Conservation (phyloP, 1,140 invertebrate genomes). For the Megalopta genalis region DNA sequence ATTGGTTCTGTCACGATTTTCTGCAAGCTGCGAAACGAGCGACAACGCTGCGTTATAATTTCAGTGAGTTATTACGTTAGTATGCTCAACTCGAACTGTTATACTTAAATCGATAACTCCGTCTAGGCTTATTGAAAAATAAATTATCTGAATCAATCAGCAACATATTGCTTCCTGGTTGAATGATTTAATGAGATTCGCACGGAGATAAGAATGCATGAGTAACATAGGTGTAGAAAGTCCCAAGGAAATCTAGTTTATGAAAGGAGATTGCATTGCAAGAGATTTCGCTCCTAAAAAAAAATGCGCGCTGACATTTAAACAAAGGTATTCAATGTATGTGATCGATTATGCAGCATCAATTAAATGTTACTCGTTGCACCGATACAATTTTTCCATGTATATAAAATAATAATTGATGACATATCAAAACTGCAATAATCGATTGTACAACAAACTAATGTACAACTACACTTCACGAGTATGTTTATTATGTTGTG, state of each 20-base stretch:
- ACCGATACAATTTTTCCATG: background rate
- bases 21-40: too few relatives aligned
- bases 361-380: background rate
- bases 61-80: too few relatives aligned
- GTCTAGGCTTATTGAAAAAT: too few relatives aligned
- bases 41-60: too few relatives aligned
- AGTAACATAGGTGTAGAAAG: background rate
- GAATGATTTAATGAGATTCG: background rate
- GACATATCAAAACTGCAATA: too few relatives aligned
- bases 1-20: too few relatives aligned
- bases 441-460: background rate
- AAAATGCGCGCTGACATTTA: background rate
- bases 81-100: too few relatives aligned
- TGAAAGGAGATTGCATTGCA: background rate
- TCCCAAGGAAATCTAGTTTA: slow-evolving; percentile 35
- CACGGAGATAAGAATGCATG: background rate
- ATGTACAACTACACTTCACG: too few relatives aligned
- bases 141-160: too few relatives aligned
- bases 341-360: background rate
- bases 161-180: background rate
- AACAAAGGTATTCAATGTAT: background rate
- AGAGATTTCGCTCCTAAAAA: slow-evolving; percentile 9
- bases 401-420: too few relatives aligned
- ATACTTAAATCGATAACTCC: too few relatives aligned
- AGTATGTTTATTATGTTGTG: too few relatives aligned